A percentile compares a stretch with the other conserved stretches of the same genome.
Conservation (phyloP, 2,797 vertebrate species). For the Falco berigora region DNA sequence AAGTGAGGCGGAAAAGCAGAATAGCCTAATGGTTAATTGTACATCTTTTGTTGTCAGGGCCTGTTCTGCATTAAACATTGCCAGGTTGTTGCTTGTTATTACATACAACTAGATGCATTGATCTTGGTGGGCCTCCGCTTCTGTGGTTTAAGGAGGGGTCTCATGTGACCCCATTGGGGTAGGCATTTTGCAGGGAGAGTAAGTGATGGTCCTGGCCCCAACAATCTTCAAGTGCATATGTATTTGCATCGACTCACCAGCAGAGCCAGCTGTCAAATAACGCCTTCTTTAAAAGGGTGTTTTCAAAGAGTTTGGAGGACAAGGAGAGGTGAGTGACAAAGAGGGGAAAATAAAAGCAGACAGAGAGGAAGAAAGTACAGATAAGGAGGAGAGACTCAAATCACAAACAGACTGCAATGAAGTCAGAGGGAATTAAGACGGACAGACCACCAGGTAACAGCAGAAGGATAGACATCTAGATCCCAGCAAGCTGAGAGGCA, state of each 20-base stretch:
- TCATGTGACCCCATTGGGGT: not conserved
- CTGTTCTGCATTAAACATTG: fast-evolving
- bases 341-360: not conserved
- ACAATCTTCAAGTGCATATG: not conserved
- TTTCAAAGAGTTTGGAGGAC: not conserved
- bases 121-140: not conserved
- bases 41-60: not conserved
- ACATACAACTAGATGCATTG: not conserved
- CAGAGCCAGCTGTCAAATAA: not conserved
- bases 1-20: not conserved
- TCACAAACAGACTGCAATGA: not conserved
- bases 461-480: not conserved
- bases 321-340: not conserved
- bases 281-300: not conserved
- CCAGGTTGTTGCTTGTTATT: not conserved
- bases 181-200: not conserved
- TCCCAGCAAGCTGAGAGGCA: not conserved
- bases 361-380: not conserved
- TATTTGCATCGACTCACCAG: not conserved
- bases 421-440: not conserved
- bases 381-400: not conserved
- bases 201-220: not conserved
- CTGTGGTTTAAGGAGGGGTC: not conserved
- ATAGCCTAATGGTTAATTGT: not conserved
- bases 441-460: not conserved